These are phyloP conservation scores for Carassius carassius DNA, from an alignment of 2,113 vertebrate species.

Conservation along the genomic window DNA sequence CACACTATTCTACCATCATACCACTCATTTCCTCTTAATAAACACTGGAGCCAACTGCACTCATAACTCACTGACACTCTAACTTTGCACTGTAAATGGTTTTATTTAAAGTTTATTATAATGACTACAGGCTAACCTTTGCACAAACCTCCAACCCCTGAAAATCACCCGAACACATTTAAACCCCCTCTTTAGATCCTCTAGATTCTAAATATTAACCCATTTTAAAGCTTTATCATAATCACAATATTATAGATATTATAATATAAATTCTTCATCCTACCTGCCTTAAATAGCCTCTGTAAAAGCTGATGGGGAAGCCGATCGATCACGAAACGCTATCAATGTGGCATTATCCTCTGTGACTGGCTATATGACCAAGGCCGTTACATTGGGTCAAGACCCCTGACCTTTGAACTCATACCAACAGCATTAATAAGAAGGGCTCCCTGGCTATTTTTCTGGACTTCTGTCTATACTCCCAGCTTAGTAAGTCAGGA, in stretches of 20 bases:
- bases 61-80: not conserved
- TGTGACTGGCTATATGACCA: conserved; percentile 85
- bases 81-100: not conserved
- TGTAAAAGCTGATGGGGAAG: conserved; percentile 73
- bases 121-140: not conserved
- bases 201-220: too few species aligned
- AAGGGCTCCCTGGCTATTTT: conserved; percentile 73
- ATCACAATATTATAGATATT: too few species aligned
- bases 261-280: conserved; percentile 86
- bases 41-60: not conserved
- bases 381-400: conserved; percentile 86
- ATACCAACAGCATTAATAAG: conserved; percentile 85
- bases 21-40: not conserved
- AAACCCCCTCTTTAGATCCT: too few species aligned
- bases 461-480: conserved; percentile 74
- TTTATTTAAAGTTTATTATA: conserved; percentile 2
- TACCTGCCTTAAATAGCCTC: conserved; percentile 89
- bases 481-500: not conserved
- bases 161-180: not conserved
- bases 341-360: conserved; percentile 99
- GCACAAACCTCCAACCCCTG: not conserved
- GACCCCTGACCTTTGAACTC: conserved; percentile 92
- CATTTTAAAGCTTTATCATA: too few species aligned
- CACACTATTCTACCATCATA: not conserved
- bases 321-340: conserved; percentile 90